These are phyloP conservation scores for Sceloporus undulatus DNA, from an alignment of 2,113 vertebrate genomes.

Conservation along the genomic window DNA sequence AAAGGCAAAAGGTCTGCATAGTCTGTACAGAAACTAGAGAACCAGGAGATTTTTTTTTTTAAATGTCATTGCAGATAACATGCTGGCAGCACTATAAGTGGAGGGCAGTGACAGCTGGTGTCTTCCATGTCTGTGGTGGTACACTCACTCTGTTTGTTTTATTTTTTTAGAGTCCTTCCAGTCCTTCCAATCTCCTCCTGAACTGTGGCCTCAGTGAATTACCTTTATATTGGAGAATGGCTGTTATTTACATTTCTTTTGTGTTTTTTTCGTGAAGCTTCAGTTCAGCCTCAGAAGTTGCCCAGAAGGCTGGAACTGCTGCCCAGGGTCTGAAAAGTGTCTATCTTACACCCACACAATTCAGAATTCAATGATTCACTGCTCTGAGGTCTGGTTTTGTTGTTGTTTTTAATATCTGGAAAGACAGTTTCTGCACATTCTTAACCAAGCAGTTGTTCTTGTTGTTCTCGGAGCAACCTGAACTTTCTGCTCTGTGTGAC, in stretches of 20 bases:
- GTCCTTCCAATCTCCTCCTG: background rate
- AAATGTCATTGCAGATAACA: too few species aligned
- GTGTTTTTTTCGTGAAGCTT: constrained; percentile 44
- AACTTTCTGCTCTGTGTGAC: background rate
- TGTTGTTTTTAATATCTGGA: constrained; percentile 39
- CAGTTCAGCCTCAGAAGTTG: background rate
- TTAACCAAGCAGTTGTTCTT: constrained; percentile 27
- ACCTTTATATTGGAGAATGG: constrained; percentile 50
- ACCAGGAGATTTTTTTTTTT: too few species aligned
- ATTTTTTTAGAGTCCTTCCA: background rate
- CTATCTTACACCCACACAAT: background rate
- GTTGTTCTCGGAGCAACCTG: background rate
- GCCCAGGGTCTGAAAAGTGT: constrained; percentile 31
- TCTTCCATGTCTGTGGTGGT: too few species aligned
- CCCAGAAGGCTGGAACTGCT: background rate
- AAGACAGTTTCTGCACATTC: constrained; percentile 39
- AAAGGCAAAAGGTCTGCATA: too few species aligned
- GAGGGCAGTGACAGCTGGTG: too few species aligned
- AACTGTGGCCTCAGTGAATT: constrained; percentile 42
- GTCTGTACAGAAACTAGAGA: too few species aligned
- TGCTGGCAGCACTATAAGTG: too few species aligned
- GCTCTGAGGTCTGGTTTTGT: constrained; percentile 22
- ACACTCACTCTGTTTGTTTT: too few species aligned
- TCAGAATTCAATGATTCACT: constrained; percentile 44
- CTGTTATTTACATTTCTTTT: constrained; percentile 30